Percentiles rank a stretch among this genome's conserved stretches.
These are phyloP conservation scores for Rostratula benghalensis DNA, from an alignment of 2,113 vertebrate genomes.

Conservation along the genomic window DNA sequence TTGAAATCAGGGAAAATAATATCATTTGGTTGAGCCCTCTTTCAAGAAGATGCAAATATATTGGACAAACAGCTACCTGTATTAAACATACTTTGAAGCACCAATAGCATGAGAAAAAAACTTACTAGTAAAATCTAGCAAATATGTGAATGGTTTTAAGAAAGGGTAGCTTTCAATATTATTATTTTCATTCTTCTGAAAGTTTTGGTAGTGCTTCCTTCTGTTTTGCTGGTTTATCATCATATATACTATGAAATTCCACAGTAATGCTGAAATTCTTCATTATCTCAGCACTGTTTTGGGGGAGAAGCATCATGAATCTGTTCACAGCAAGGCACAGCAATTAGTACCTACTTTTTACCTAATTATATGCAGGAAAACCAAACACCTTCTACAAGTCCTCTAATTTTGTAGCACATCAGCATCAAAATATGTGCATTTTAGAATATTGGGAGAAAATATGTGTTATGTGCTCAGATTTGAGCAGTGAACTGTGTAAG, in stretches of 20 bases:
- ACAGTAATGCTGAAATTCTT: not conserved
- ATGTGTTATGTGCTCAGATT: not conserved
- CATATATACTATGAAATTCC: not conserved
- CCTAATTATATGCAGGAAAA: not conserved
- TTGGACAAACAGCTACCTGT: not conserved
- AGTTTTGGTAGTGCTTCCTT: not conserved
- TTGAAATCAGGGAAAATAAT: conserved; percentile 5
- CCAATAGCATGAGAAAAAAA: conserved; percentile 25
- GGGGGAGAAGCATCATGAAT: not conserved
- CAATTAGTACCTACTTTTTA: not conserved
- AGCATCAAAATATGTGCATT: not conserved
- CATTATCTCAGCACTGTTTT: not conserved
- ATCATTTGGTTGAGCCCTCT: not conserved
- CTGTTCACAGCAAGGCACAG: not conserved
- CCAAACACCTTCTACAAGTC: not conserved
- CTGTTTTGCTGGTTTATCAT: not conserved
- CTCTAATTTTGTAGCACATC: not conserved
- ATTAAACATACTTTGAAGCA: not conserved
- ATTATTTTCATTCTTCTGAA: not conserved
- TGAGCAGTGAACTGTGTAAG: not conserved
- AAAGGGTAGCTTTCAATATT: not conserved
- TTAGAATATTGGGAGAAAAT: not conserved
- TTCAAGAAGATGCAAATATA: conserved; percentile 2
- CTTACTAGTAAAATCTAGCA: not conserved
- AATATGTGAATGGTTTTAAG: not conserved